Evolutionary conservation across 1,140 invertebrate genomes (phyloP).

Genomic region (Pteromalus puparum): DNA sequence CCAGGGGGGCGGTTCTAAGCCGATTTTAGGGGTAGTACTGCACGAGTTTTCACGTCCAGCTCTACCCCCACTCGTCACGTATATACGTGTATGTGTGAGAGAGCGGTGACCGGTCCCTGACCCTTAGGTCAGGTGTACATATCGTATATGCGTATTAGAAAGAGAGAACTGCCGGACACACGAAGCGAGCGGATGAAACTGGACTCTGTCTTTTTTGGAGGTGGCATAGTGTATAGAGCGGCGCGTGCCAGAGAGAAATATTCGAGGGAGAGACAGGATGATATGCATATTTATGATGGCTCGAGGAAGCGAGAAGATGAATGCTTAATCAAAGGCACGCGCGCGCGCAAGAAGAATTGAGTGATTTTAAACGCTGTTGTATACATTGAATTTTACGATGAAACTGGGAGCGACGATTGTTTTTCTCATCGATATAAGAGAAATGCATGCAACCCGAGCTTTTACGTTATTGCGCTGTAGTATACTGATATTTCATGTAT

Average conservation of each 20-base stretch:
- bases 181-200: not conserved
- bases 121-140: constrained; percentile 17
- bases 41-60: constrained; percentile 59
- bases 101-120: constrained; percentile 44
- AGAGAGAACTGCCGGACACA: not conserved
- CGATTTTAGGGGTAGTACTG: constrained; percentile 72
- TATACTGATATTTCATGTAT: not conserved
- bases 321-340: not conserved
- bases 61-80: not conserved
- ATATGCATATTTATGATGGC: not conserved
- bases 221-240: not conserved
- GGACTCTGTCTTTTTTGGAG: not conserved
- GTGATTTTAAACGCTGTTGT: not conserved
- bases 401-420: not conserved
- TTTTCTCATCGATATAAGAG: not conserved
- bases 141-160: not conserved
- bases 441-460: not conserved
- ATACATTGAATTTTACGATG: not conserved
- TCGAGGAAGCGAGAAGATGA: not conserved
- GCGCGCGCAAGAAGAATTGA: too few species aligned
- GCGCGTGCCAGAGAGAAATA: not conserved
- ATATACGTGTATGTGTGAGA: not conserved
- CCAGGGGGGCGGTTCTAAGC: constrained; percentile 73
- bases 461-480: not conserved
- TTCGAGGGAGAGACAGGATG: not conserved